Conservation (phyloP, 2,797 vertebrate genomes). For the Fratercula arctica region DNA sequence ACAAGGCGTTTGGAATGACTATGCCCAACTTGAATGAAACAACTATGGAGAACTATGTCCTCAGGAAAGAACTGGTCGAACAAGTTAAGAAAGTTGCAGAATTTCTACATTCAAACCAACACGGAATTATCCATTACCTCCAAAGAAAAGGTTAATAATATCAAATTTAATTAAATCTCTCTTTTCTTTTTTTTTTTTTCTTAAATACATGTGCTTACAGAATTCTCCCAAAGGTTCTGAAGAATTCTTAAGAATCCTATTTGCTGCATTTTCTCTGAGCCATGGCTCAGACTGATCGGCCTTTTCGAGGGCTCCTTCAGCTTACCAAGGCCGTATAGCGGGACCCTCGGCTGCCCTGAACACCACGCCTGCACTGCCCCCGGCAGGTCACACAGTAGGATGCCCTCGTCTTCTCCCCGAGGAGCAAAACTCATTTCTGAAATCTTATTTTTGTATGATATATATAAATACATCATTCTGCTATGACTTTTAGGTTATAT, state of each 20-base stretch:
- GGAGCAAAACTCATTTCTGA: background rate
- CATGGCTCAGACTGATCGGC: background rate
- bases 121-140: background rate
- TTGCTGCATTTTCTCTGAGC: background rate
- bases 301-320: background rate
- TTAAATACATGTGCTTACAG: background rate
- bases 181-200: background rate
- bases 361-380: background rate
- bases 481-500: background rate
- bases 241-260: background rate
- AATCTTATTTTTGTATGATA: background rate
- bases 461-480: background rate
- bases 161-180: background rate
- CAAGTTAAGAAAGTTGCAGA: background rate
- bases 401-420: background rate
- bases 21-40: background rate
- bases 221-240: background rate
- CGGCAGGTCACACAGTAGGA: background rate
- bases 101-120: background rate
- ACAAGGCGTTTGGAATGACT: background rate
- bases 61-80: constrained; percentile 2
- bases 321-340: fast-evolving
- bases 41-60: background rate
- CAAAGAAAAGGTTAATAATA: background rate
- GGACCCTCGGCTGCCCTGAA: background rate